Evolutionary conservation across 2,888 invertebrate genomes (phyloP).

Genomic region (Erebia aethiops): DNA sequence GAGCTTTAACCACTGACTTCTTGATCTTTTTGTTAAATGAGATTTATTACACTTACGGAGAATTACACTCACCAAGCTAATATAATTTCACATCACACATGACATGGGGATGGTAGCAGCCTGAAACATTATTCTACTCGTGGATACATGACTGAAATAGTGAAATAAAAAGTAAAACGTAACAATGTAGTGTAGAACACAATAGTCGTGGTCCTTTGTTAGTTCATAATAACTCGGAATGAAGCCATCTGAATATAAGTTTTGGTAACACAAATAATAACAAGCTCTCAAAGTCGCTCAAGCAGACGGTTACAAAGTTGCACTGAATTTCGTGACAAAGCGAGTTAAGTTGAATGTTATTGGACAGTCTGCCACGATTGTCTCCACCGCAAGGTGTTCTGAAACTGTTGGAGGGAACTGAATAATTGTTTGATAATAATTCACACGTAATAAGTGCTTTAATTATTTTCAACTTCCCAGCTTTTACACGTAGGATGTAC

Average conservation of each 20-base stretch:
- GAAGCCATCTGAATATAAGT: conserved; percentile 3
- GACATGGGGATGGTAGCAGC: too few relatives aligned
- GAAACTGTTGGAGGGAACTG: conserved; percentile 2
- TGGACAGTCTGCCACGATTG: conserved; percentile 11
- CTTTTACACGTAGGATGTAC: too few relatives aligned
- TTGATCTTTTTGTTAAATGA: too few relatives aligned
- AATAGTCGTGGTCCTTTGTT: neutral
- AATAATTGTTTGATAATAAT: neutral
- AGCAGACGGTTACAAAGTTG: conserved; percentile 15
- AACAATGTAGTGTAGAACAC: neutral
- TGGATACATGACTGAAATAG: neutral
- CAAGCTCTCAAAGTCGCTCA: conserved; percentile 6
- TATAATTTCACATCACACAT: too few relatives aligned
- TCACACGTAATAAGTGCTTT: neutral
- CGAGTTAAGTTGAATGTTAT: conserved; percentile 12
- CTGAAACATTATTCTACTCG: too few relatives aligned
- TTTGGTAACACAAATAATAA: conserved; percentile 11
- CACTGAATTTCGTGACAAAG: conserved; percentile 5
- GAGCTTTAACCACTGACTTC: too few relatives aligned
- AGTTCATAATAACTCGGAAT: conserved; percentile 1
- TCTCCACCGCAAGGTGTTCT: conserved; percentile 5
- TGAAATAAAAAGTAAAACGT: neutral
- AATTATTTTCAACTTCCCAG: too few relatives aligned
- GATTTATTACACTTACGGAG: too few relatives aligned
- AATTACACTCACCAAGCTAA: too few relatives aligned